These are phyloP conservation scores for Liasis olivaceus DNA, from an alignment of 2,797 vertebrate species.

Conservation along the genomic window DNA sequence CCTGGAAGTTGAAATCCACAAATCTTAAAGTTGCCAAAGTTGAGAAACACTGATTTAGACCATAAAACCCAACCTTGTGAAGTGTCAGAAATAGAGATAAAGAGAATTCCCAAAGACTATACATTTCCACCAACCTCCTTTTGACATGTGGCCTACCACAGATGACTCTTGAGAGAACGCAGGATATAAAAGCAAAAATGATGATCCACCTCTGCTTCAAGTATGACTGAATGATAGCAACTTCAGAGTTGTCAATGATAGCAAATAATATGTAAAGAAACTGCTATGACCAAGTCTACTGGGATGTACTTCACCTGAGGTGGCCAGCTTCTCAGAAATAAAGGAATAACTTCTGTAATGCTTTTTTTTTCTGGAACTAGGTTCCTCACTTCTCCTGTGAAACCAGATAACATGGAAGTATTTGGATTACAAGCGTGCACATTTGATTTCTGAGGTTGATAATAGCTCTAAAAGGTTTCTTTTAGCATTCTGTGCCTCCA, in stretches of 20 bases:
- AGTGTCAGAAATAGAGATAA: background rate
- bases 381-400: background rate
- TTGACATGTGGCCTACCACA: too few relatives aligned
- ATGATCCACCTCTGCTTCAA: background rate
- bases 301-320: background rate
- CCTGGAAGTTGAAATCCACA: too few relatives aligned
- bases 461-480: background rate
- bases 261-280: background rate
- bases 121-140: background rate
- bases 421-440: background rate
- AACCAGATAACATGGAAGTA: background rate
- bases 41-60: too few relatives aligned
- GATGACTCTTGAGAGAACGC: background rate
- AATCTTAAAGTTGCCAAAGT: too few relatives aligned
- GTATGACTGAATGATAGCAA: too few relatives aligned
- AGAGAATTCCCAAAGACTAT: rapidly evolving
- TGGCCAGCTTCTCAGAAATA: background rate
- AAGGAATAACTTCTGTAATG: background rate
- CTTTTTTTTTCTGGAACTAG: background rate
- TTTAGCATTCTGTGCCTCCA: background rate
- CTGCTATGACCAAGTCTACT: background rate
- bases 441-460: background rate
- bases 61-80: too few relatives aligned
- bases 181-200: background rate
- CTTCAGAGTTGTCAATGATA: background rate